Evolutionary conservation across 2,113 vertebrate species (phyloP), one percentile per base, ranked within the genome.

Genomic region (Cheirogaleus medius): DNA sequence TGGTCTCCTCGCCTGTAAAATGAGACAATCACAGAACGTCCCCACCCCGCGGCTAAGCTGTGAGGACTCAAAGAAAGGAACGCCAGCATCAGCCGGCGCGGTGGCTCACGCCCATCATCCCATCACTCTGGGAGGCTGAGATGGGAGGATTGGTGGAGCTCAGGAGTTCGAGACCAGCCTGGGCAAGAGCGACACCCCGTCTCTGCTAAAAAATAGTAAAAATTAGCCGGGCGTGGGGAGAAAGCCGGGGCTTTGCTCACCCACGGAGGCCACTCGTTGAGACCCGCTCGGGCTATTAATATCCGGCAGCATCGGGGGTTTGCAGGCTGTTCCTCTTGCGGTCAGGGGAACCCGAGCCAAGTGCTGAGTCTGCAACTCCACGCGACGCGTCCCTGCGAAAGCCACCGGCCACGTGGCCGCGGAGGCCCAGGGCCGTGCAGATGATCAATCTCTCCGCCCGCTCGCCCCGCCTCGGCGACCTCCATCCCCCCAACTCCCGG

Each of bases 281-380:
- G 52, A 77, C 63, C 52, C 6, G 58, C 71, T 25, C 0, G 1
- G 49, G 58, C 56, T 25, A 32, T 13, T 15, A 5, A 54, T 5
- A 54, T 0, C 15, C 8, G 15, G 66, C 39, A 25, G 64, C 34
- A 12, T 32, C 47, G 8, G 77, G 34, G 84, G 1, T n/a, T 84
- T 66, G 2, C 1, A 25, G 37, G 54, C 29, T 37, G 37, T 68
- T 54, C 44, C 63, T 73, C 77, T 39, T 1, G 78, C n/a, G 2
- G 74, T 54, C 8, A 5, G 44, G n/a, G 44, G 89, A 86, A 49
- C 81, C 8, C 0, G 3, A 84, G 81, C 93, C 95, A 96, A 93
- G 82, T 87, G 97, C 97, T 90, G 95, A 93, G 78, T 76, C 85
- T 89, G 95, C 91, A 92, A 14, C 0, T 4, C 2, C 4, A 87